Evolutionary conservation across 2,113 vertebrate species (phyloP), one percentile per base, ranked within the genome.

Genomic region (Carlito syrichta): DNA sequence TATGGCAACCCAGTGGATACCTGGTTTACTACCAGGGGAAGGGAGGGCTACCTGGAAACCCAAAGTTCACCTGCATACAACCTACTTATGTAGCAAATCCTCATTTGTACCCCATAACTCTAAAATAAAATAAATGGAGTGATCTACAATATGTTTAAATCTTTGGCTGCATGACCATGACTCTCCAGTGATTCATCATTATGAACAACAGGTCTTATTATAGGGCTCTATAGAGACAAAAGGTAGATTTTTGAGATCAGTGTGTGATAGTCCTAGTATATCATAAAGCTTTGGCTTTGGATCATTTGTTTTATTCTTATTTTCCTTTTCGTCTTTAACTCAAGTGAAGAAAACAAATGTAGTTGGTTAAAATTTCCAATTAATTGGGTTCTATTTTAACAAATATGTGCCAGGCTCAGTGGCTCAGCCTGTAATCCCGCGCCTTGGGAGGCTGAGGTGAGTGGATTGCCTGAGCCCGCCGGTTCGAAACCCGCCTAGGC

Each of bases 261-360:
- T 81, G 4, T 81, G 17, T 76, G 17, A 25, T 82, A 81, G n/a
- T 73, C 45, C 52, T 76, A 79, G 20, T 9, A 19, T 62, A 71
- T 68, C 45, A 92, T 7, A 81, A 30, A 60, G 2, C 16, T 58
- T 89, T 43, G 43, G 8, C 38, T 16, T 23, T 69, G 63, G 54
- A 2, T 71, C 73, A 20, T 69, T 73, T 84, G 3, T 86, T 89
- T 85, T 73, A 40, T 60, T 94, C 84, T 90, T 45, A 38, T 86
- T 96, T 84, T 94, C 20, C 43, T 84, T 89, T 92, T 90, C 6
- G 48, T 11, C 20, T 71, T 38, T 95, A 96, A 90, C 11, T 13
- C 60, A 86, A 77, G 38, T 90, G 7, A 16, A 73, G 35, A 74
- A 58, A 82, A 63, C 20, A 69, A 86, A 62, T 77, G 5, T 82